phyloP scores from a whole-genome alignment of 2,888 invertebrate genomes.

The Volucella zonaria region DNA sequence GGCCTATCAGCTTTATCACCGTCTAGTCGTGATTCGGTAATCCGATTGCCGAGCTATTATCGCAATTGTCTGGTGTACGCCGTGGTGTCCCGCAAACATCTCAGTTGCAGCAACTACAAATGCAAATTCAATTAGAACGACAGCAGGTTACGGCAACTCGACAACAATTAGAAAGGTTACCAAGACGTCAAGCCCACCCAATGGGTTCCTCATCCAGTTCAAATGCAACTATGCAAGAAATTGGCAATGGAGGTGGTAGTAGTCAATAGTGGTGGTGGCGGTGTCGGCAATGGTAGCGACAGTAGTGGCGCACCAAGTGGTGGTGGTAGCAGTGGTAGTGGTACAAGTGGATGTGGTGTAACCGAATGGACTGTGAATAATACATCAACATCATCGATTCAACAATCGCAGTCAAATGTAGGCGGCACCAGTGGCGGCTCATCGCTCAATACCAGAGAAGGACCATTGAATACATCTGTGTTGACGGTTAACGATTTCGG shows the following conservation, averaged over 20 bases:
- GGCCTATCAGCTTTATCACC: conserved; percentile 93
- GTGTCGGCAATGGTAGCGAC: conserved; percentile 74
- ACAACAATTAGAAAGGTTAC: too few relatives aligned
- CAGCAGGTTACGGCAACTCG: conserved; percentile 94
- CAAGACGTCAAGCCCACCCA: conserved; percentile 90
- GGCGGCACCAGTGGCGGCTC: conserved; percentile 80
- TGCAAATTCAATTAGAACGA: conserved; percentile 95
- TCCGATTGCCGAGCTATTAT: conserved; percentile 97
- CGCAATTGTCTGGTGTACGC: conserved; percentile 96
- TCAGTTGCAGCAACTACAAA: conserved; percentile 96
- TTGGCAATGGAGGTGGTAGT: conserved; percentile 78
- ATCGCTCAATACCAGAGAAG: too few relatives aligned
- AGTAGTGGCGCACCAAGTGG: conserved; percentile 74
- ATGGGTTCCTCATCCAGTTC: conserved; percentile 85
- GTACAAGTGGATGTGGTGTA: conserved; percentile 77
- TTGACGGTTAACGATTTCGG: too few relatives aligned
- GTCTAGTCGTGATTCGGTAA: conserved; percentile 94
- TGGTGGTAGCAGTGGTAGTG: conserved; percentile 75
- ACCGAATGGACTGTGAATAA: conserved; percentile 81
- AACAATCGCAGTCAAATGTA: conserved; percentile 81
- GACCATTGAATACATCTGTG: too few relatives aligned
- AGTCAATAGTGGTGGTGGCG: conserved; percentile 75
- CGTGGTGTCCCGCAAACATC: too few relatives aligned
- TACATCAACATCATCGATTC: too few relatives aligned
- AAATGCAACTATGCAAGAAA: conserved; percentile 83